These are phyloP conservation scores for Spinibarbus caldwelli DNA, from an alignment of 2,797 vertebrate genomes.

Conservation along the genomic window DNA sequence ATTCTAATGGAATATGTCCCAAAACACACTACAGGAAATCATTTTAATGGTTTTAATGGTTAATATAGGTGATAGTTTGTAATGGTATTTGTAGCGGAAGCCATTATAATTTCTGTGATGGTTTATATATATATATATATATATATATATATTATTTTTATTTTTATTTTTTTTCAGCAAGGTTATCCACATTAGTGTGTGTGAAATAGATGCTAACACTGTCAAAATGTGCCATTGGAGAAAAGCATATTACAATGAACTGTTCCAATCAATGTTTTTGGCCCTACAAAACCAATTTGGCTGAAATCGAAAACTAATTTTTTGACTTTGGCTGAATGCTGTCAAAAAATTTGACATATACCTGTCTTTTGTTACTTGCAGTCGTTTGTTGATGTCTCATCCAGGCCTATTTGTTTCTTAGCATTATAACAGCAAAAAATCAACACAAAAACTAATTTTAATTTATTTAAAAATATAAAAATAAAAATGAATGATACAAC, in stretches of 20 bases:
- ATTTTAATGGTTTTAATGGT: not conserved
- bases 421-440: not conserved
- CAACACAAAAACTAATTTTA: not conserved
- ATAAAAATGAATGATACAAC: not conserved
- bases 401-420: not conserved
- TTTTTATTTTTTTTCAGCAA: not conserved
- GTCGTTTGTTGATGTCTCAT: not conserved
- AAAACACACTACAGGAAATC: not conserved
- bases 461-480: not conserved
- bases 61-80: not conserved
- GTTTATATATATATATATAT: no score
- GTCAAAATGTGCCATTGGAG: not conserved
- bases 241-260: not conserved
- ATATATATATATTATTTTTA: no score
- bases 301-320: not conserved
- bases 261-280: not conserved
- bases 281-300: not conserved
- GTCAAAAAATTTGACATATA: not conserved
- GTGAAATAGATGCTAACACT: not conserved
- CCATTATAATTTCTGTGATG: not conserved
- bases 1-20: not conserved
- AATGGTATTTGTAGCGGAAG: not conserved
- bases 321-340: not conserved
- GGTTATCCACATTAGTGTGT: not conserved
- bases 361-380: not conserved